Conservation (phyloP, 2,113 vertebrate species). For the Microtus pennsylvanicus region DNA sequence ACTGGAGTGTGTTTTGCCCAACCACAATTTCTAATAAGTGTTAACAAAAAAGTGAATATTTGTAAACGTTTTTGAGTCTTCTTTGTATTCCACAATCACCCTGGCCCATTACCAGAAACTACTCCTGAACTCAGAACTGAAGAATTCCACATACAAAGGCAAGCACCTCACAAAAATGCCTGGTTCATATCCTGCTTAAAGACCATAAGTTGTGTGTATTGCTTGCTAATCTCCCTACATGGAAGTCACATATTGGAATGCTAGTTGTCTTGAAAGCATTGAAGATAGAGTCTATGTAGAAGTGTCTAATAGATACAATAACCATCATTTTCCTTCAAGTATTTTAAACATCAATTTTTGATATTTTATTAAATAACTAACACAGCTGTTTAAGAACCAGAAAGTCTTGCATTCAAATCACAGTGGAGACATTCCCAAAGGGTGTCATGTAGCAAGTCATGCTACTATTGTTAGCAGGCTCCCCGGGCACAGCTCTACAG, state of each 20-base stretch:
- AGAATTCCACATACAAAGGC: constrained; percentile 76
- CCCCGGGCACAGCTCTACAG: not conserved
- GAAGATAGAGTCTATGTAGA: constrained; percentile 22
- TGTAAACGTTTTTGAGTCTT: constrained; percentile 67
- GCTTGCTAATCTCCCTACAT: constrained; percentile 47
- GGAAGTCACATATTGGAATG: not conserved
- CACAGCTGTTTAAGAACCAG: not conserved
- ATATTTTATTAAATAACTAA: not conserved
- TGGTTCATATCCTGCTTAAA: constrained; percentile 69
- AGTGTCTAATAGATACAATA: not conserved
- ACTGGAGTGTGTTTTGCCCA: constrained; percentile 43
- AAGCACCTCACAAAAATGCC: constrained; percentile 63
- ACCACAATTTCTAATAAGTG: not conserved
- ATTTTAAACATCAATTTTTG: not conserved
- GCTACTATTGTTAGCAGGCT: not conserved
- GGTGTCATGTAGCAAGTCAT: not conserved
- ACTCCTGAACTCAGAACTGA: constrained; percentile 61
- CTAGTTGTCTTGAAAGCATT: constrained; percentile 53
- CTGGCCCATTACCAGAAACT: constrained; percentile 36
- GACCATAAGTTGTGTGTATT: constrained; percentile 65
- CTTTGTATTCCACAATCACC: constrained; percentile 67
- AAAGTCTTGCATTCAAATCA: not conserved
- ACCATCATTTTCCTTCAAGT: not conserved
- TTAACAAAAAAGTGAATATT: constrained; percentile 44
- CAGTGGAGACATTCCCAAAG: not conserved